phyloP scores from a whole-genome alignment of 2,797 vertebrate species.

The Tenualosa ilisha region DNA sequence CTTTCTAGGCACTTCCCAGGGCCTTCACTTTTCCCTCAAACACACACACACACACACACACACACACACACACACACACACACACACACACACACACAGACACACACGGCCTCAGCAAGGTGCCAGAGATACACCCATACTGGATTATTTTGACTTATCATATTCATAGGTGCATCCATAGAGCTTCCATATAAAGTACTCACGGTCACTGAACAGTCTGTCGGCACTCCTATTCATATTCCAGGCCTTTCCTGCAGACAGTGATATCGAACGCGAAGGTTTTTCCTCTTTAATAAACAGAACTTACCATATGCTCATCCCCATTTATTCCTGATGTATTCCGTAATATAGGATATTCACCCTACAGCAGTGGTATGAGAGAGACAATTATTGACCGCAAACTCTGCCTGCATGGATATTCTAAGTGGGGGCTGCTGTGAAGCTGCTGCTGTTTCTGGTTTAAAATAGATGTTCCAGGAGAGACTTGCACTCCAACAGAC shows the following conservation, averaged over 20 bases:
- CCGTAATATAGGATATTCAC: not conserved
- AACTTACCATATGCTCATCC: slow-evolving; percentile 5
- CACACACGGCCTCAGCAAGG: not conserved
- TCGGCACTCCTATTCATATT: slow-evolving; percentile 13
- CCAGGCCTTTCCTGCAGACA: not conserved
- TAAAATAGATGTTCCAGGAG: slow-evolving; percentile 19
- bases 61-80: not conserved
- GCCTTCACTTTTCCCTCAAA: not conserved
- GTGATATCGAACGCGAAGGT: not conserved
- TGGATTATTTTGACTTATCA: slow-evolving; percentile 17
- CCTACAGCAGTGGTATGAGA: not conserved
- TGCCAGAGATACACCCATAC: not conserved
- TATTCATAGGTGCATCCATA: not conserved
- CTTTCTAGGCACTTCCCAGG: not conserved
- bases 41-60: not conserved
- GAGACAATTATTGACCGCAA: not conserved
- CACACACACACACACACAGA: not conserved
- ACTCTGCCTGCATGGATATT: not conserved
- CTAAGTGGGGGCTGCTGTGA: not conserved
- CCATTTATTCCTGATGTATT: slow-evolving; percentile 15
- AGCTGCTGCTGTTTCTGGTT: not conserved
- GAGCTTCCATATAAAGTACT: slow-evolving; percentile 5
- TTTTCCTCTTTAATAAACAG: not conserved
- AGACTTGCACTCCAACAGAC: not conserved
- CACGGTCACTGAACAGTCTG: slow-evolving; percentile 1